phyloP scores from a whole-genome alignment of 1,140 invertebrate species.

The Macrocentrus cingulum region DNA sequence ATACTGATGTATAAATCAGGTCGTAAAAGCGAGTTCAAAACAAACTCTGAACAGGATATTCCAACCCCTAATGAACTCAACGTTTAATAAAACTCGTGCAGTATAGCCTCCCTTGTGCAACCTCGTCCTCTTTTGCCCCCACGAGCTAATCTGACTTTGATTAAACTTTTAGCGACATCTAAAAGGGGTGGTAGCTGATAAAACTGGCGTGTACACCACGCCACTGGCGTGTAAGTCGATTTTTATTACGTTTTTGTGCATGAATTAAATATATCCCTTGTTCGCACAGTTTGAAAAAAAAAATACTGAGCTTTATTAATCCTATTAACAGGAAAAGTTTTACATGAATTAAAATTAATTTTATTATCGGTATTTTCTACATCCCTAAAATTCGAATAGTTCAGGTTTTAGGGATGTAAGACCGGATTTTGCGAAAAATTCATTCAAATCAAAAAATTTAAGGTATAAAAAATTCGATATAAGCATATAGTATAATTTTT shows the following conservation, averaged over 20 bases:
- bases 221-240: constrained; percentile 49
- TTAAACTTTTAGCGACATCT: constrained; percentile 58
- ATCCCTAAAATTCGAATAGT: no score
- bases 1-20: constrained; percentile 7
- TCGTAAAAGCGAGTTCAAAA: constrained; percentile 24
- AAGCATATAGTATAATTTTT: no score
- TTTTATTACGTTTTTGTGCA: constrained; percentile 52
- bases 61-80: constrained; percentile 32
- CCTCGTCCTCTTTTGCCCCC: constrained; percentile 25
- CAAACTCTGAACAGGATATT: constrained; percentile 21
- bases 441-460: no score
- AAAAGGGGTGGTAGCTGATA: constrained; percentile 44
- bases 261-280: constrained; percentile 30
- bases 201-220: constrained; percentile 3
- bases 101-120: constrained; percentile 30
- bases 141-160: constrained; percentile 58
- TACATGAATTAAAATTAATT: no score
- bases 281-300: constrained; percentile 12
- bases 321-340: no score
- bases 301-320: background rate
- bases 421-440: no score
- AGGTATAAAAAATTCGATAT: no score
- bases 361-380: no score
- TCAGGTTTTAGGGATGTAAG: no score
- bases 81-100: constrained; percentile 35